Evolutionary conservation across 2,888 invertebrate genomes (phyloP).

Genomic region (Theristus sp.): DNA sequence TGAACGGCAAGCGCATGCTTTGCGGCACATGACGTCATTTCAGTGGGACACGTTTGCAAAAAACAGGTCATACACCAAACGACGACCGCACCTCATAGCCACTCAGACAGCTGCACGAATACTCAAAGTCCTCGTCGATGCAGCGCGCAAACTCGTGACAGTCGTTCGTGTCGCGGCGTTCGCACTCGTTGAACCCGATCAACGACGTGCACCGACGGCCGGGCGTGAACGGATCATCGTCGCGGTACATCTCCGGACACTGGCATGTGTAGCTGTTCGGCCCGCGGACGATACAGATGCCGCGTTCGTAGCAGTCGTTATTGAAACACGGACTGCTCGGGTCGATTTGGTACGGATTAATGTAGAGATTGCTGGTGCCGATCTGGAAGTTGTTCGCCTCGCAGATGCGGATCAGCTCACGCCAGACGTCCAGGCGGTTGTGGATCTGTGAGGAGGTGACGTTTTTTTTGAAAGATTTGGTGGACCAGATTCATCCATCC

Average conservation of each 20-base stretch:
- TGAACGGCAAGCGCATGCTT: too few species aligned
- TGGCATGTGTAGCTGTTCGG: conserved; percentile 22
- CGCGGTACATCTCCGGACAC: conserved; percentile 22
- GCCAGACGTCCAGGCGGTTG: neutral
- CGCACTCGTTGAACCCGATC: neutral
- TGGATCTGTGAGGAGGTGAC: neutral
- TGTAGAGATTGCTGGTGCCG: conserved; percentile 23
- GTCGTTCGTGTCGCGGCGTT: neutral
- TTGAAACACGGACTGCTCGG: conserved; percentile 27
- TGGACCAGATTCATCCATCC: too few species aligned
- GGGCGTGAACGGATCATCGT: conserved; percentile 6
- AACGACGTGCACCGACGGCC: neutral
- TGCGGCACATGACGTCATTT: too few species aligned
- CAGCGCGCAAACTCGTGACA: neutral
- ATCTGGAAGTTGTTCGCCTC: conserved; percentile 21
- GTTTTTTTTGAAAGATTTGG: neutral
- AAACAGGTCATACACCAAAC: too few species aligned
- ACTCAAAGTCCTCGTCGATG: neutral
- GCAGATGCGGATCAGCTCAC: conserved; percentile 14
- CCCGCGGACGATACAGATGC: conserved; percentile 14
- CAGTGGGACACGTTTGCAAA: too few species aligned
- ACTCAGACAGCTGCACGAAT: neutral
- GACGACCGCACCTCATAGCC: neutral
- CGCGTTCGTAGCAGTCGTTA: conserved; percentile 22
- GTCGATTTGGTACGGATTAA: conserved; percentile 22